Evolutionary conservation across 2,888 invertebrate genomes (phyloP).

Genomic region (Drosophila bunnanda): DNA sequence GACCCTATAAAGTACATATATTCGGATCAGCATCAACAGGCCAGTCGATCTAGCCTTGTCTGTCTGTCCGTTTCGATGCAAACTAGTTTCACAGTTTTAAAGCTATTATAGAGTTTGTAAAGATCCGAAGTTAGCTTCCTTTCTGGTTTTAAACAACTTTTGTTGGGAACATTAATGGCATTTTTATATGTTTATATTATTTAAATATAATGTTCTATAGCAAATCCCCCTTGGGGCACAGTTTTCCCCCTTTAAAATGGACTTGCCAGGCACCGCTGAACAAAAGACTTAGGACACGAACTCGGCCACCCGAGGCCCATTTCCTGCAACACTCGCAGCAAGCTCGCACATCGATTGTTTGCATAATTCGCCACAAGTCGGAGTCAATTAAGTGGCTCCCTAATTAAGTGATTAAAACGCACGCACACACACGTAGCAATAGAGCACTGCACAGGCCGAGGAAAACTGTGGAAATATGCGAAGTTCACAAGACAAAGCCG

Average conservation of each 20-base stretch:
- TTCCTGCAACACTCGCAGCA: constrained; percentile 59
- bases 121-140: too few relatives aligned
- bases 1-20: too few relatives aligned
- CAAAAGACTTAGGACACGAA: constrained; percentile 79
- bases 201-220: neutral
- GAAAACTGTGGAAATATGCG: constrained; percentile 67
- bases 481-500: constrained; percentile 65
- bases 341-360: constrained; percentile 48
- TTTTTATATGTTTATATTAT: neutral
- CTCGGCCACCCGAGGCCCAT: constrained; percentile 56
- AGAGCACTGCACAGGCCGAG: neutral
- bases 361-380: constrained; percentile 67
- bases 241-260: constrained; percentile 16
- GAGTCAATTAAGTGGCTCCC: constrained; percentile 70
- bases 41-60: too few relatives aligned
- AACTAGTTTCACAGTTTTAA: too few relatives aligned
- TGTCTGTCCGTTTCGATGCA: too few relatives aligned
- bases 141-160: neutral
- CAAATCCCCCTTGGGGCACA: neutral
- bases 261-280: constrained; percentile 36
- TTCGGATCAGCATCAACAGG: too few relatives aligned
- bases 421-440: constrained; percentile 42
- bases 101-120: too few relatives aligned
- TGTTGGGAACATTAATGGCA: neutral
- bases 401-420: constrained; percentile 81